phyloP scores from a whole-genome alignment of 2,797 vertebrate species.

The Sebastes dallii region DNA sequence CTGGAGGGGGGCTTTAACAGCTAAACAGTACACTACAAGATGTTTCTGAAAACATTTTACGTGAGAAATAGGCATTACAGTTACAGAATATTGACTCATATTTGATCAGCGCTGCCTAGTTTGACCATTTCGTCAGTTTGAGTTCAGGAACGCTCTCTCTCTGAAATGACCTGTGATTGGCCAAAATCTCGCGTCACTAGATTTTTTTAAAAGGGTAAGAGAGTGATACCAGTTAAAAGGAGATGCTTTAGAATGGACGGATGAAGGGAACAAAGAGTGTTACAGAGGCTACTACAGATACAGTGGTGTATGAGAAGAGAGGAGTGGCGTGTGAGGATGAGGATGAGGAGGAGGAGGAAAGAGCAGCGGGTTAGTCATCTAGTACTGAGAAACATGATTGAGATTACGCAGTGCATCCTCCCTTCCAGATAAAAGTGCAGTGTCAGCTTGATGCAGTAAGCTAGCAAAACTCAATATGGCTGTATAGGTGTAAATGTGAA shows the following conservation, averaged over 20 bases:
- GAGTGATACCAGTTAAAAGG: neutral
- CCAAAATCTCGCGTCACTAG: too few relatives aligned
- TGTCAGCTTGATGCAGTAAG: slow-evolving; percentile 34
- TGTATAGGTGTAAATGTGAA: slow-evolving; percentile 21
- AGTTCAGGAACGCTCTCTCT: too few relatives aligned
- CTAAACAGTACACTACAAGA: too few relatives aligned
- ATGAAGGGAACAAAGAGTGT: neutral
- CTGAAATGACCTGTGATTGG: too few relatives aligned
- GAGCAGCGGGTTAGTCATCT: slow-evolving; percentile 41
- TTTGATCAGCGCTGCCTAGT: too few relatives aligned
- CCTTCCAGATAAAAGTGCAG: slow-evolving; percentile 52
- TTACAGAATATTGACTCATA: too few relatives aligned
- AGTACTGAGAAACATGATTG: slow-evolving; percentile 39
- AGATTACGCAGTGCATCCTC: slow-evolving; percentile 56
- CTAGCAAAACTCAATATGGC: neutral
- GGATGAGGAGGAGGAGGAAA: neutral
- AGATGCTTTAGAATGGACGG: neutral
- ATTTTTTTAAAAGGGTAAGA: neutral
- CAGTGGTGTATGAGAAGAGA: neutral
- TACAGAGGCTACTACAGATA: neutral
- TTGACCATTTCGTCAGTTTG: too few relatives aligned
- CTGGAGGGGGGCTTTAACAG: too few relatives aligned
- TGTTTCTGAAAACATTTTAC: too few relatives aligned
- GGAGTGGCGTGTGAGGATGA: slow-evolving; percentile 5
- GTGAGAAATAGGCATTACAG: too few relatives aligned